Percentiles rank a stretch among this genome's conserved stretches.
Conservation (phyloP, 1,140 invertebrate species). For the Helicoverpa armigera region DNA sequence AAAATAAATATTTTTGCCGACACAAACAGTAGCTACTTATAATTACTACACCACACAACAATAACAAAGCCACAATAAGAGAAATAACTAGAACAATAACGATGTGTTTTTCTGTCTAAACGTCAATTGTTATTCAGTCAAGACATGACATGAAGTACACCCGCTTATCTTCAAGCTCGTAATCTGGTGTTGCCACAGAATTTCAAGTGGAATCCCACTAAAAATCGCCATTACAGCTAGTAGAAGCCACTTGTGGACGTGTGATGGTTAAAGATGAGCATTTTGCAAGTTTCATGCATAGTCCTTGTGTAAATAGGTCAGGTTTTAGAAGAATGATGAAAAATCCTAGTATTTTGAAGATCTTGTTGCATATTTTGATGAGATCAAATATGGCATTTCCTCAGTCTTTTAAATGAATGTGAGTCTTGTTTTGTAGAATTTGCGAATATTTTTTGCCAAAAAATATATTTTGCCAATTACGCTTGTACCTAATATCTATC, state of each 20-base stretch:
- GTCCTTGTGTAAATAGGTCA: background rate
- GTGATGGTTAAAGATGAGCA: background rate
- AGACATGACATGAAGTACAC: background rate
- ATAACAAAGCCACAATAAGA: background rate
- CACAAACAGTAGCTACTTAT: too few species aligned
- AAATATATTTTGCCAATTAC: too few species aligned
- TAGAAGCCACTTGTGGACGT: constrained; percentile 22
- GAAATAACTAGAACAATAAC: background rate
- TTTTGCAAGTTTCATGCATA: constrained; percentile 5
- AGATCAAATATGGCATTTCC: too few species aligned
- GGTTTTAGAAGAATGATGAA: background rate
- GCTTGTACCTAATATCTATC: too few species aligned
- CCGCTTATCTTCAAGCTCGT: constrained; percentile 2
- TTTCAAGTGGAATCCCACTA: background rate
- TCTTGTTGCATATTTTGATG: too few species aligned
- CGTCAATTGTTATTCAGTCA: constrained; percentile 11
- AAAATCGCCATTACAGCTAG: constrained; percentile 5
- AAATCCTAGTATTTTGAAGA: too few species aligned
- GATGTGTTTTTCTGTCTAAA: background rate
- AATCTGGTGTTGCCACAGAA: background rate
- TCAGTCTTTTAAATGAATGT: too few species aligned
- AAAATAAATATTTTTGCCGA: too few species aligned
- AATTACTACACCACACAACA: too few species aligned
- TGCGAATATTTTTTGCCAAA: too few species aligned
- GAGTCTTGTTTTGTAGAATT: too few species aligned